phyloP scores from a whole-genome alignment of 2,113 vertebrate species.

The Chloroceryle aenea region DNA sequence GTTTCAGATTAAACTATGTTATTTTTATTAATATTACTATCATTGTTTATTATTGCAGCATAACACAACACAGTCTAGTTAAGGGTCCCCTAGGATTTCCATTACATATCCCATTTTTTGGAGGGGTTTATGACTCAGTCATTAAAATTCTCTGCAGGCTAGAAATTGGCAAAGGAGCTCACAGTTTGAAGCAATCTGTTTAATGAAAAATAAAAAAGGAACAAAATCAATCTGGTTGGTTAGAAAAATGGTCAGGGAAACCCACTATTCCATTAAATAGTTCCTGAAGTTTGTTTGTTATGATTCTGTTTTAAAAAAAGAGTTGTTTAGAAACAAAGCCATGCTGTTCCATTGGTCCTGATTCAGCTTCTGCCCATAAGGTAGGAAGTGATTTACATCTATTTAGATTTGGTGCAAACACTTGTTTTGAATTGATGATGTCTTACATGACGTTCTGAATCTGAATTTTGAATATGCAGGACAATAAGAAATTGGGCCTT shows the following conservation, averaged over 20 bases:
- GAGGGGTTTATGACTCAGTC: slow-evolving; percentile 45
- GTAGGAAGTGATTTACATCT: neutral
- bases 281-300: neutral
- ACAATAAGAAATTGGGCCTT: neutral
- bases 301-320: neutral
- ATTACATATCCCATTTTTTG: slow-evolving; percentile 19
- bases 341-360: neutral
- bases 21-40: slow-evolving; percentile 43
- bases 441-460: neutral
- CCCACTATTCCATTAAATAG: neutral
- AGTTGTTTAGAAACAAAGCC: neutral
- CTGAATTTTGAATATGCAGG: neutral
- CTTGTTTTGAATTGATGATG: neutral
- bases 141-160: slow-evolving; percentile 56
- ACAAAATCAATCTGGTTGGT: neutral
- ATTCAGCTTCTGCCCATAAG: neutral
- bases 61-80: neutral
- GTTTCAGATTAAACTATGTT: slow-evolving; percentile 8
- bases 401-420: neutral
- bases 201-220: neutral
- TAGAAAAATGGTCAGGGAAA: slow-evolving; percentile 12
- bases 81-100: neutral
- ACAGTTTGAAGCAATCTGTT: neutral
- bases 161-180: slow-evolving; percentile 25
- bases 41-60: slow-evolving; percentile 51